Evolutionary conservation across 2,797 vertebrate genomes (phyloP), one percentile per base, ranked within the genome.

Genomic region (Enteromius radiatus): DNA sequence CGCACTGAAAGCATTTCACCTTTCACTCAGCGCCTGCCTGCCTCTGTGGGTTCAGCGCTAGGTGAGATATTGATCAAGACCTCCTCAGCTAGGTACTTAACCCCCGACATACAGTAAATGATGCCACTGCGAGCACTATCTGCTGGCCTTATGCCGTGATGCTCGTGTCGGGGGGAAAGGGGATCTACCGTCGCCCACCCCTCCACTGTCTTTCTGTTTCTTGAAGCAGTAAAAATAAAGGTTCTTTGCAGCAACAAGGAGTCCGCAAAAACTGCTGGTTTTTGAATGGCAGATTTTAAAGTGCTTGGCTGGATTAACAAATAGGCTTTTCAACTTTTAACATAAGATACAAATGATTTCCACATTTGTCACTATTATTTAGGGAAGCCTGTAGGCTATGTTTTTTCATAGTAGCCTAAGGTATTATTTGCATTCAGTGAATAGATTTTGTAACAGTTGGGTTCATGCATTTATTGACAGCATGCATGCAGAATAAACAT

Each of bases 21-120:
- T 71, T 80, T 88, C 76, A 77, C 81, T 81, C 76, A 49, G 67
- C 14, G 31, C 41, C 69, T 76, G 80, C 36, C 59, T 76, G 71
- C 45, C 59, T 84, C 28, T 26, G 28, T 5, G 49, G 65, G 63
- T 76, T 83, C 78, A 70, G 52, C 23, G 63, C 70, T 75, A 63
- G 84, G 68, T 87, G 79, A 87, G 76, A 47, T 85, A 84, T 82
- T 78, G 86, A 87, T 90, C 86, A 84, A 45, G 54, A 84, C 81
- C 85, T 77, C 86, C 76, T 76, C 83, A 82, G 47, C 88, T 28
- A 19, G 84, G 28, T 77, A 83, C 64, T 84, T 84, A 82, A 84
- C 71, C 76, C 77, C 47, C 78, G 84, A 88, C 83, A 86, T 49
- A 84, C 36, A 84, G 84, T 81, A 85, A 85, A 88, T 76, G 81